Evolutionary conservation across 2,888 invertebrate species (phyloP), one percentile per base, ranked within the genome.

Genomic region (Mesochorus sp.): DNA sequence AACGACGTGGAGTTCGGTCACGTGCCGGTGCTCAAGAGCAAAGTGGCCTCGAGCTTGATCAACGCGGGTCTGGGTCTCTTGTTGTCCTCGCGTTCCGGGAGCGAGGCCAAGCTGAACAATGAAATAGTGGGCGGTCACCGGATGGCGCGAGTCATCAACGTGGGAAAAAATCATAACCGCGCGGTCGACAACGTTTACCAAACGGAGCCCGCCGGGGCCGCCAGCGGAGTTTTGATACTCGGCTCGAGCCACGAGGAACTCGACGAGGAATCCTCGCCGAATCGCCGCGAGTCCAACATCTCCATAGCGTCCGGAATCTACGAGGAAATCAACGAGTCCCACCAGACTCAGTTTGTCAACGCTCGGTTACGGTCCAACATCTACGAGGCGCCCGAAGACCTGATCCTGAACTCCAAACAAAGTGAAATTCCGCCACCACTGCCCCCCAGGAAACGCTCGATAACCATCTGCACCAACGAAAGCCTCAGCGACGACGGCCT

Each of bases 251-350:
- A 83, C n/a, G 85, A 86, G 42, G 84, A 86, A 42, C 44, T 85
- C 28, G 83, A 85, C 37, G 80, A 79, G 37, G 82, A 80, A 24
- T 82, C 85, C 0, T 84, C 86, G 6, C 81, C 91, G 0, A n/a
- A n/a, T n/a, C 92, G 93, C 0, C 92, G 93, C 3, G 90, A 91
- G 76, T 95, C 95, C 0, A 92, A 93, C 24, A 91, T 92, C 49
- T 95, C 95, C 0, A 86, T 94, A 2, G 92, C 94, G 17, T 94
- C 94, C 0, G 95, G 95, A 47, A 94, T 95, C 81, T 95, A 95
- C 88, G 95, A 95, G 85, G 95, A 95, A 90, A 95, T 95, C 79
- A 89, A 93, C 0, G 94, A 94, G 4, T 76, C 70, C 26, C 76
- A 61, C 6, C 59, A 75, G 21, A 57, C 51, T 3, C 42, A 72